Base-by-base conservation (phyloP, 2,888 invertebrate genomes). In the Eretmocerus hayati region DNA sequence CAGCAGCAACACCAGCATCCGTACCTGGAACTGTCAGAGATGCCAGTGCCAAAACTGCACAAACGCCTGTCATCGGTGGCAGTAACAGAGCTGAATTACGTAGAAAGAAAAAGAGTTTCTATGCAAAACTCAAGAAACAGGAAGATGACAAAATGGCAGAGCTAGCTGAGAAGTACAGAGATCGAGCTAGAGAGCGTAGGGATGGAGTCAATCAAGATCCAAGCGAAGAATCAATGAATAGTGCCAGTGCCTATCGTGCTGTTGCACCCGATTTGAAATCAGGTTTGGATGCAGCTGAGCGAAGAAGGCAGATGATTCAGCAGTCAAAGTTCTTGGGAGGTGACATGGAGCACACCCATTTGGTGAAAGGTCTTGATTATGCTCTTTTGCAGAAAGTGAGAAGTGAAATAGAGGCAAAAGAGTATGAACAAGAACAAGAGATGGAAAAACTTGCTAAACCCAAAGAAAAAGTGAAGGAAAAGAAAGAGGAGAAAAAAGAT, bases 311-410 rank as follows among this genome's bases (percentile, higher is more conserved):
- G 66, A 85, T 95, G 77, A 99, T 99, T 67, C 87, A 88, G 68
- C 97, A 99, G 74, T 99, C 99, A 0, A 99, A 99, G 75, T 99
- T 94, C 75, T 90, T 99, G 76, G 99, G 99, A 69, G 99, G 99
- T 80, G 99, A 99, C 73, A 96, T 99, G 90, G 96, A 99, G 65
- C 99, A 99, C 64, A 99, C 99, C 68, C 99, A 99, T 75, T 93
- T 99, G 79, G 99, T 99, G 60, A 99, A 99, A 75, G 99, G 93
- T 61, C 73, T 90, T 67, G 94, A 94, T 78, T 94, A 90, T 71
- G 92, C 93, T 0, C 73, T 94, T 42, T 72, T 94, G 48, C 92
- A 93, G 64, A 90, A 97, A 78, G 70, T 71, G 0, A 82, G 95
- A 39, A 93, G 93, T 56, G 97, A 99, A 72, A 91, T 96, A 30